Percentiles rank a stretch among this genome's conserved stretches.
These are phyloP conservation scores for Percopsis transmontana DNA, from an alignment of 2,113 vertebrate species.

Conservation along the genomic window DNA sequence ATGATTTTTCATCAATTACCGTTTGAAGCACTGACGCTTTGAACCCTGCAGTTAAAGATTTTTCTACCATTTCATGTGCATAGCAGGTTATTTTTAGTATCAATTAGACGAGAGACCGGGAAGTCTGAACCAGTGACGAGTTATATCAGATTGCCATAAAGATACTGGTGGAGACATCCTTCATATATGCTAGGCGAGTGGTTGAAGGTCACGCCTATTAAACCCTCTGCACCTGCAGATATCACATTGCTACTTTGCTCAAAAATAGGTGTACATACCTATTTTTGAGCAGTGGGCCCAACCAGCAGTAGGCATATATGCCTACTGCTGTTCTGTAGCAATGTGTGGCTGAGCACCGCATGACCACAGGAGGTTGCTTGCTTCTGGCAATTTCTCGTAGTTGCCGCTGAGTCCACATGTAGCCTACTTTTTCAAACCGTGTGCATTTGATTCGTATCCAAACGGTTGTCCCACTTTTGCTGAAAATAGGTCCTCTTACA, in stretches of 20 bases:
- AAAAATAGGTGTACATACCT: not conserved
- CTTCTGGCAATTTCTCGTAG: not conserved
- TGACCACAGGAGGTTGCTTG: slow-evolving; percentile 8
- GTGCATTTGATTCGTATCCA: no score
- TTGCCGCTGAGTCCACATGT: no score
- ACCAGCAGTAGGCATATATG: no score
- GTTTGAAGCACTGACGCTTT: no score
- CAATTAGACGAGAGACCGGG: slow-evolving; percentile 8
- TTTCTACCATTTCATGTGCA: not conserved
- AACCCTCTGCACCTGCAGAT: not conserved
- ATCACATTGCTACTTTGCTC: slow-evolving; percentile 23
- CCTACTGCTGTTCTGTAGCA: not conserved
- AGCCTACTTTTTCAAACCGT: no score
- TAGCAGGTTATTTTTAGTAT: not conserved
- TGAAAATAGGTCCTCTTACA: no score
- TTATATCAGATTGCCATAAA: slow-evolving; percentile 21
- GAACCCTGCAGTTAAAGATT: no score
- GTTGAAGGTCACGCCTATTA: not conserved
- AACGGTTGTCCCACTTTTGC: no score
- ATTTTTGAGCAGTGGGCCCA: no score
- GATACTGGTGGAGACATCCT: slow-evolving; percentile 44
- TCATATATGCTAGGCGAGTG: not conserved
- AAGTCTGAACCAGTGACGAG: slow-evolving; percentile 50
- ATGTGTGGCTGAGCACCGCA: slow-evolving; percentile 1
- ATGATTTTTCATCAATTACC: no score